These are phyloP conservation scores for Leptonema lineaticorne DNA, from an alignment of 1,140 invertebrate genomes.

Conservation along the genomic window DNA sequence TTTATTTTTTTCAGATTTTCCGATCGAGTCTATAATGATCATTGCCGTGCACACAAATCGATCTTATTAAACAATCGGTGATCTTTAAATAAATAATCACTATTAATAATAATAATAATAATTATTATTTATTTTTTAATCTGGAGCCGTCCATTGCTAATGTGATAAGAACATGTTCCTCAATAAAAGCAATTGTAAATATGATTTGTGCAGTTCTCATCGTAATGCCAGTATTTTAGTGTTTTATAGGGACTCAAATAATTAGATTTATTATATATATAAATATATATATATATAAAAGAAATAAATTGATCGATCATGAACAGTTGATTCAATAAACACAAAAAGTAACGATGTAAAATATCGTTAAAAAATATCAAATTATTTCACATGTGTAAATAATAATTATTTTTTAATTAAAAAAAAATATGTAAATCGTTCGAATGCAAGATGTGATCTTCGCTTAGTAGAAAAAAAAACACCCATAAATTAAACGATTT, in stretches of 20 bases:
- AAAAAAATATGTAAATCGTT: constrained; percentile 4
- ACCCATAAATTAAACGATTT: constrained; percentile 29
- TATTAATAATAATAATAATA: too few relatives aligned
- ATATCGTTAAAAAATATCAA: constrained; percentile 12
- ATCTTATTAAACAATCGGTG: too few relatives aligned
- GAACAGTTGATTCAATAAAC: constrained; percentile 16
- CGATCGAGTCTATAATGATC: too few relatives aligned
- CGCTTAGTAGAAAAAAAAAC: too few relatives aligned
- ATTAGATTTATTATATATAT: too few relatives aligned
- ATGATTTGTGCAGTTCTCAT: not conserved
- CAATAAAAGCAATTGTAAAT: not conserved
- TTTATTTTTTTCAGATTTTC: too few relatives aligned
- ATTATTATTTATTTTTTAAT: too few relatives aligned
- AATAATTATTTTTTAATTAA: too few relatives aligned
- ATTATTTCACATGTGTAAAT: constrained; percentile 9
- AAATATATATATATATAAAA: too few relatives aligned
- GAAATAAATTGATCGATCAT: constrained; percentile 6
- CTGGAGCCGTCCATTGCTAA: constrained; percentile 9
- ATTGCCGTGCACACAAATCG: too few relatives aligned
- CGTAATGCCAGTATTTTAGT: not conserved
- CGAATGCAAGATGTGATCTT: constrained; percentile 23
- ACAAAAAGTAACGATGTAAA: not conserved
- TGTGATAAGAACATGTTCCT: constrained; percentile 31
- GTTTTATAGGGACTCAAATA: not conserved
- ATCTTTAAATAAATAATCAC: too few relatives aligned